Evolutionary conservation across 2,888 invertebrate species (phyloP), one percentile per base, ranked within the genome.

Genomic region (Ceriagrion tenellum): DNA sequence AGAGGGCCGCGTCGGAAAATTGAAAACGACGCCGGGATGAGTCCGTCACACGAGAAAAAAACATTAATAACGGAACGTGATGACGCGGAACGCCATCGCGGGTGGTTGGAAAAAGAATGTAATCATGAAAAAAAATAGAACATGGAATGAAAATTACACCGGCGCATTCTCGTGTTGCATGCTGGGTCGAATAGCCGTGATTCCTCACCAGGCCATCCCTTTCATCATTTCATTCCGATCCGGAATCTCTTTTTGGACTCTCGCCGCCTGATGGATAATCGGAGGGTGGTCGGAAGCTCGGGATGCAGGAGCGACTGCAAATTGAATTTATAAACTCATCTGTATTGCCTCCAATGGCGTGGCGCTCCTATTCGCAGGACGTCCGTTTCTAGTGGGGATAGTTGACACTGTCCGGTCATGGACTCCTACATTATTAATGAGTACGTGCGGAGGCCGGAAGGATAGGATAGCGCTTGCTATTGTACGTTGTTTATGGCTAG

Each of bases 291-390:
- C 69, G 69, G 69, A 69, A 69, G 26, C 10, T 26, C 0, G 26
- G 16, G 59, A 13, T 59, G 59, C 13, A 26, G 69, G 26, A 8
- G n/a, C 69, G 69, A 26, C 23, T 47, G 69, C 26, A 69, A 69
- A 69, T 69, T 69, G 69, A 69, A 69, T 69, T n/a, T 69, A 69
- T 26, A 69, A 47, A 69, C 69, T 69, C 69, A 69, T 69, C 69
- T 69, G 69, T 69, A 69, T 8, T 26, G 26, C 69, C 26, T 69
- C 47, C 47, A 47, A 23, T 10, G 69, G 69, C 12, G 69, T 26
- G 26, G 23, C 69, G n/a, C n/a, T 26, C 69, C 69, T 8, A 69
- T 69, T 69, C 69, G 23, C 69, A 6, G 69, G n/a, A 8, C 26
- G 47, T 23, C 26, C 6, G 69, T n/a, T 69, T 10, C n/a, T 47